phyloP scores from a whole-genome alignment of 2,113 vertebrate species.

The Etia nguti region DNA sequence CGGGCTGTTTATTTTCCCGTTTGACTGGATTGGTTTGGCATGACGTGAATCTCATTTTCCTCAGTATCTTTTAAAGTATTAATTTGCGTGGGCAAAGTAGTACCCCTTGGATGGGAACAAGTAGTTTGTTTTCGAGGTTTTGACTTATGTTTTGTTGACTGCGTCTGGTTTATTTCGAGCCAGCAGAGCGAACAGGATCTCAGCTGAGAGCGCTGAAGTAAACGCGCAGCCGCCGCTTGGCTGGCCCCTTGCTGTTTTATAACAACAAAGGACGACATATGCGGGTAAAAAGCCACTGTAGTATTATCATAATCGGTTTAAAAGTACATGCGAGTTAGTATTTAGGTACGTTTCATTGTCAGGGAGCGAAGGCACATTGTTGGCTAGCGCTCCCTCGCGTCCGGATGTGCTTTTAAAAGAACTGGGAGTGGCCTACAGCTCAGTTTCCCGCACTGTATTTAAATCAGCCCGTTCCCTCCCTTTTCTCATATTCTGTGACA shows the following conservation, averaged over 20 bases:
- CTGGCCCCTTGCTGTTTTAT: rapidly evolving
- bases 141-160: constrained; percentile 12
- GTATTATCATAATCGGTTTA: rapidly evolving
- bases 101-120: background rate
- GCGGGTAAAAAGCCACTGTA: rapidly evolving
- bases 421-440: constrained; percentile 57
- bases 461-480: constrained; percentile 64
- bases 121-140: background rate
- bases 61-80: background rate
- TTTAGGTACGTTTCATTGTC: constrained; percentile 45
- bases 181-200: background rate
- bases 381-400: constrained; percentile 67
- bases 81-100: background rate
- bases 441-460: constrained; percentile 73
- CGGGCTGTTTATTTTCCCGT: background rate
- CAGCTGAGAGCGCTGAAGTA: constrained; percentile 8
- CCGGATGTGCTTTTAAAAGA: constrained; percentile 70
- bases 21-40: background rate
- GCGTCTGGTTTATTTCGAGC: background rate
- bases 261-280: background rate
- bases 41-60: background rate
- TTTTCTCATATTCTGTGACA: constrained; percentile 39
- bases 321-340: background rate
- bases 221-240: background rate
- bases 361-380: constrained; percentile 55